Base-by-base conservation (phyloP, 2,797 vertebrate genomes). In the Euphonia xanthogaster region DNA sequence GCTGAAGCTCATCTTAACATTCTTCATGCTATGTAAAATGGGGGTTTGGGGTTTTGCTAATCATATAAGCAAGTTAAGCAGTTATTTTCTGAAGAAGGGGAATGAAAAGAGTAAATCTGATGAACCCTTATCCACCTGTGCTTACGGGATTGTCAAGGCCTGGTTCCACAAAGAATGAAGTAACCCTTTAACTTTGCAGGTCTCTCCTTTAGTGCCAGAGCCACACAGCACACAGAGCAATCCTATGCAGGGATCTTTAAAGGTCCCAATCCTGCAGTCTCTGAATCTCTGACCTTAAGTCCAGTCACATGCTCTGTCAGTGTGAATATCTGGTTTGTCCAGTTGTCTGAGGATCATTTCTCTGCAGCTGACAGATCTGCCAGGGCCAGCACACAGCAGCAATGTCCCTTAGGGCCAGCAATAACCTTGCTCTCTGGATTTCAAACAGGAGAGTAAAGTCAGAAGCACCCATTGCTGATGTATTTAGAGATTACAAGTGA, bases 401-500 rank as follows among this genome's bases (percentile, higher is more conserved):
- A 9, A 74, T 18, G 30, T 20, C 63, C 74, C 79, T 8, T 6
- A n/a, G 61, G 55, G 58, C 76, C 45, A 15, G 62, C 76, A 72
- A 10, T 42, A 51, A 48, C 30, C 45, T 79, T 1, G 0, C n/a
- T 81, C 47, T 91, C 50, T 42, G 2, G 81, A 98, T 98, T 98
- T 97, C 98, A 98, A 91, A 98, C 86, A 97, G 98, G 97, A 57
- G 80, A 94, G 5, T 95, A 60, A 98, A 97, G 27, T 97, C 98
- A 91, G 98, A 99, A 42, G 98, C 96, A 88, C 98, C 98, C 87
- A 98, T 98, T 90, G 97, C 98, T 51, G 98, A 98, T 65, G 98
- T 98, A 33, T 97, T 98, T 96, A 98, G 98, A 1, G 98, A 98
- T 95, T 30, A 98, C 98, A 97, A 98, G 98, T 22, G 98, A 98